A percentile compares a stretch with the other conserved stretches of the same genome.
These are phyloP conservation scores for Oscheius onirici DNA, from an alignment of 2,888 invertebrate species.

Conservation along the genomic window DNA sequence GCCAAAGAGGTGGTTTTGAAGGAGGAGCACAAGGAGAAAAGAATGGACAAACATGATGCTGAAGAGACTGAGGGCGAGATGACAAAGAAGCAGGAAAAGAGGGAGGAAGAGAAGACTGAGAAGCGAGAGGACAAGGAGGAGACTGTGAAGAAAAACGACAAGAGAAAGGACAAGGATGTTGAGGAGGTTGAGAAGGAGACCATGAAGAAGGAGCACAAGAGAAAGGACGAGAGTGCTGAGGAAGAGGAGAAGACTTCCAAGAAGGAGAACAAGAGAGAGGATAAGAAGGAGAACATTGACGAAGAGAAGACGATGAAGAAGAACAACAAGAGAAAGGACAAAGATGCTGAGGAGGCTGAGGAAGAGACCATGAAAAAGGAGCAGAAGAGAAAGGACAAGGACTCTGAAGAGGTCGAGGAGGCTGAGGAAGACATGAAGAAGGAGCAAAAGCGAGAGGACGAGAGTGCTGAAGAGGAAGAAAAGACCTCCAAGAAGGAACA, in stretches of 20 bases:
- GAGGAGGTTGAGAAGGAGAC: neutral
- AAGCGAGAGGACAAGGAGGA: neutral
- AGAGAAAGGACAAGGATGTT: no score
- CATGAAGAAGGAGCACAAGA: neutral
- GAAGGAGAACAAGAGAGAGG: no score
- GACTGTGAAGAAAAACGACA: neutral
- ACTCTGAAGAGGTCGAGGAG: no score
- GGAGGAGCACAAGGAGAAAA: conserved; percentile 5
- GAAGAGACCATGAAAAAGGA: neutral
- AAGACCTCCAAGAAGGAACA: neutral
- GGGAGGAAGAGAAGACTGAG: neutral
- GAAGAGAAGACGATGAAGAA: neutral
- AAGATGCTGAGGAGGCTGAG: neutral
- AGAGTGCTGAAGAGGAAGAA: neutral
- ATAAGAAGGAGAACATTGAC: neutral
- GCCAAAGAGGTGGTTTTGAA: neutral
- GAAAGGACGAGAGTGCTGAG: neutral
- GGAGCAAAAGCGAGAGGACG: neutral
- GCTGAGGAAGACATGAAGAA: neutral
- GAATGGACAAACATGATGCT: neutral
- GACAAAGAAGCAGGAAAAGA: neutral
- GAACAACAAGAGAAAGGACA: neutral
- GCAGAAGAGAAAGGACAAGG: neutral
- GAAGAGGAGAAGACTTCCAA: no score
- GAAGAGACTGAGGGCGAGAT: neutral